A percentile compares a stretch with the other conserved stretches of the same genome.
Conservation (phyloP, 2,113 vertebrate species). For the Vulpes lagopus region DNA sequence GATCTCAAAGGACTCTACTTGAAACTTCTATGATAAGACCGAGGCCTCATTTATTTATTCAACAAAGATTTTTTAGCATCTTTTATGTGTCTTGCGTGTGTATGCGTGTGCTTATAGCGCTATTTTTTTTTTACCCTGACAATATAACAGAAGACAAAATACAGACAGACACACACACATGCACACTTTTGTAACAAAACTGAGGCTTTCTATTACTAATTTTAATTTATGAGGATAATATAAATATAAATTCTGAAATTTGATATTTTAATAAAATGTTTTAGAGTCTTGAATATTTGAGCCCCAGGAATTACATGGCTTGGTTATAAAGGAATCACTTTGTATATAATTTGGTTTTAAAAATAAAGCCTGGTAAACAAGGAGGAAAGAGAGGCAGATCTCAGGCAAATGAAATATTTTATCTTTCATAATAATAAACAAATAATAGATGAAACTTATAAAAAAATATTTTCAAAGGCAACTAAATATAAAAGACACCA, state of each 20-base stretch:
- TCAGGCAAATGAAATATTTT: neutral
- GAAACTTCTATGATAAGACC: neutral
- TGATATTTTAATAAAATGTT: neutral
- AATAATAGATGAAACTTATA: neutral
- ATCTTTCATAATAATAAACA: neutral
- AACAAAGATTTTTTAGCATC: neutral
- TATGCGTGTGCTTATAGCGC: neutral
- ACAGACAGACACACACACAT: neutral
- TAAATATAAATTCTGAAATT: neutral
- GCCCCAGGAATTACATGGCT: neutral
- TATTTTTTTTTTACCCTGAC: neutral
- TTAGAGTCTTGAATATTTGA: neutral
- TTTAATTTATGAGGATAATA: neutral
- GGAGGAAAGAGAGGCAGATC: neutral
- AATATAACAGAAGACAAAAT: neutral
- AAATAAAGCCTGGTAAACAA: constrained; percentile 10
- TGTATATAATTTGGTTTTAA: neutral
- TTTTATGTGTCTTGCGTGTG: neutral
- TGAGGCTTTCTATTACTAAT: neutral
- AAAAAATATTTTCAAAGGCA: constrained; percentile 41
- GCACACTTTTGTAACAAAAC: neutral
- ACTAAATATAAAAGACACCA: constrained; percentile 34
- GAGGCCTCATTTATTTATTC: neutral
- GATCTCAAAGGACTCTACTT: neutral
- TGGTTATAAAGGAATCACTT: neutral